Evolutionary conservation across 1,140 invertebrate species (phyloP), one percentile per base, ranked within the genome.

Genomic region (Archivesica marissinica): DNA sequence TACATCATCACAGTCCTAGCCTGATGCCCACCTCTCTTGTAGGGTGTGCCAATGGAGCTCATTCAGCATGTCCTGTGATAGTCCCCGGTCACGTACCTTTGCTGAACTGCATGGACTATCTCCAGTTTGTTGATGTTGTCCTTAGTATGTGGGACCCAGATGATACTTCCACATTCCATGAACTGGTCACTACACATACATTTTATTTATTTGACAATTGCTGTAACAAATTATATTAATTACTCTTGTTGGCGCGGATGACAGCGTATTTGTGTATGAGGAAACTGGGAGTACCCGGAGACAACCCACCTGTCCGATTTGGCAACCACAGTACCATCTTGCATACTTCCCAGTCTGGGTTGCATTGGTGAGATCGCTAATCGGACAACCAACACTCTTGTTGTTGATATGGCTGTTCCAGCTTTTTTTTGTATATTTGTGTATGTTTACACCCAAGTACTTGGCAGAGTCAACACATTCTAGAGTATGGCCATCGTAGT

Each of bases 341-440:
- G 20, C n/a, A 64, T 23, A 64, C 17, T 23, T 25, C 54, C 54
- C 54, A n/a, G 72, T 76, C 35, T 25, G 17, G 9, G 20, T 47
- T 47, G 44, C 9, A 47, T 9, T 47, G 44, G 9, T 9, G 44
- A 11, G 38, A 2, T 52, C 54, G 70, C 33, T 75, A 17, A 54
- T 0, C n/a, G 44, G 52, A 4, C 44, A n/a, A 35, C 44, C 47
- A 20, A 41, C 54, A 35, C n/a, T 79, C 50, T 35, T 41, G 39
- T 70, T 79, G 77, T 75, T 86, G 30, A 74, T 64, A n/a, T 79
- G 68, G 30, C 25, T n/a, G 47, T 80, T 86, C 76, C 70, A 86
- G 25, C 41, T 39, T 9, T n/a, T n/a, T 28, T 39, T 85, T 4
- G 80, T 66, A 4, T 28, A 54, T 47, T 75, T 79, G 13, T 86